Conservation (phyloP, 2,797 vertebrate genomes). For the Gephyroberyx darwinii region DNA sequence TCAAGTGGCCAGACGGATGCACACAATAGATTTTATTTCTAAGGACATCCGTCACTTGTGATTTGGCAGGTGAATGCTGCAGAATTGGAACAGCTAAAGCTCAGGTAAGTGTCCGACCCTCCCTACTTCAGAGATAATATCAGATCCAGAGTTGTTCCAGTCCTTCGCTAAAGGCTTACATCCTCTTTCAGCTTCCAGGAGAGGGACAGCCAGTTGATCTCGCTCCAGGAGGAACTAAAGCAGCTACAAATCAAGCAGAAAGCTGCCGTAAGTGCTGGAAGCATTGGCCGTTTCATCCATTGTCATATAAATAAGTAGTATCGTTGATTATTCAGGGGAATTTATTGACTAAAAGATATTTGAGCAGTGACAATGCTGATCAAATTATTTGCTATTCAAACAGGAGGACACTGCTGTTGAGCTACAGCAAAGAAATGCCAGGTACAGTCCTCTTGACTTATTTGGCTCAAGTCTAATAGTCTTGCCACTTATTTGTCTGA, state of each 20-base stretch:
- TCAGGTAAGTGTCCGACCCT: constrained; percentile 76
- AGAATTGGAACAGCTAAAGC: constrained; percentile 82
- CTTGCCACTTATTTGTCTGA: neutral
- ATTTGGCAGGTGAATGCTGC: constrained; percentile 72
- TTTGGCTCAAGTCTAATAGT: neutral
- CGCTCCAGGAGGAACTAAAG: constrained; percentile 71
- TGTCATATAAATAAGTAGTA: neutral
- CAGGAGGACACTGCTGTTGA: constrained; percentile 67
- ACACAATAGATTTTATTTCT: neutral
- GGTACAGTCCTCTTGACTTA: constrained; percentile 44
- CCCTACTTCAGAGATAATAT: neutral
- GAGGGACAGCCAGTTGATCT: constrained; percentile 63
- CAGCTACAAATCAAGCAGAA: constrained; percentile 67
- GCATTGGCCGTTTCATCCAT: constrained; percentile 9
- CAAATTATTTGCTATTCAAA: constrained; percentile 23
- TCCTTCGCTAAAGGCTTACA: neutral
- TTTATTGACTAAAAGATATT: neutral
- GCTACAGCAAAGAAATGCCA: constrained; percentile 63
- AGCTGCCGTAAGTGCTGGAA: constrained; percentile 61
- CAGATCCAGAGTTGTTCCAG: neutral
- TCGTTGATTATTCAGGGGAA: neutral
- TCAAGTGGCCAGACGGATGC: neutral
- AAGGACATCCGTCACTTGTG: constrained; percentile 43
- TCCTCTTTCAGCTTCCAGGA: constrained; percentile 69
- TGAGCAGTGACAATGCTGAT: constrained; percentile 15